Base-by-base conservation (phyloP, 1,140 invertebrate genomes). In the Patella vulgata region DNA sequence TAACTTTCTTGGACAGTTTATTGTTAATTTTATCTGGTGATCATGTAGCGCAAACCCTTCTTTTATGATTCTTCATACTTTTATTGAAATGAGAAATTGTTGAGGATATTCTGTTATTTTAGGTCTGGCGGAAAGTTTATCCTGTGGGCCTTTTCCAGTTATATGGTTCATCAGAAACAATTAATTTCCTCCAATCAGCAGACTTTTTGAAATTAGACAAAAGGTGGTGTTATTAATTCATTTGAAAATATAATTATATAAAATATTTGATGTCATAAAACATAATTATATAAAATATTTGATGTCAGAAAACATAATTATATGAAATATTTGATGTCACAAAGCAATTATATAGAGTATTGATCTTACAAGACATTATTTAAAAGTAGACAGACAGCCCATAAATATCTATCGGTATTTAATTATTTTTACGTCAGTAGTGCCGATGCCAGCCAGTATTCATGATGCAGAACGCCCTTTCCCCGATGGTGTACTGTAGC, bases 401-500 rank as follows among this genome's bases (percentile, higher is more conserved):
- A 48, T 48, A 12, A 23, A 55, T 8, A 40, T 14, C 30, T 28
- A 56, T n/a, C 11, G 17, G 5, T 39, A 39, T 54, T 2, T 9
- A 40, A 25, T 39, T 19, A 21, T 36, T 53, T 21, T 54, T 21
- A 5, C 23, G 21, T 21, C 46, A 12, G 44, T 46, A 12, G 21
- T 48, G 50, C 40, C 40, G 21, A 52, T 47, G 50, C 46, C 36
- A 51, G 40, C 33, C 12, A n/a, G 40, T 3, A 1, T 51, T 27
- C 47, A 33, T 25, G 3, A 5, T 9, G 6, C 30, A 11, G 9
- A 12, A 12, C 11, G 40, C 8, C 30, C 4, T 1, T 8, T 27
- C 2, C 23, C 52, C 5, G 14, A 30, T 2, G 28, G 17, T 9
- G 17, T 17, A 17, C 36, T 30, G 8, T 14, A 27, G 33, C 44